These are phyloP conservation scores for Drosophila mettleri DNA, from an alignment of 2,888 invertebrate genomes.

Conservation along the genomic window DNA sequence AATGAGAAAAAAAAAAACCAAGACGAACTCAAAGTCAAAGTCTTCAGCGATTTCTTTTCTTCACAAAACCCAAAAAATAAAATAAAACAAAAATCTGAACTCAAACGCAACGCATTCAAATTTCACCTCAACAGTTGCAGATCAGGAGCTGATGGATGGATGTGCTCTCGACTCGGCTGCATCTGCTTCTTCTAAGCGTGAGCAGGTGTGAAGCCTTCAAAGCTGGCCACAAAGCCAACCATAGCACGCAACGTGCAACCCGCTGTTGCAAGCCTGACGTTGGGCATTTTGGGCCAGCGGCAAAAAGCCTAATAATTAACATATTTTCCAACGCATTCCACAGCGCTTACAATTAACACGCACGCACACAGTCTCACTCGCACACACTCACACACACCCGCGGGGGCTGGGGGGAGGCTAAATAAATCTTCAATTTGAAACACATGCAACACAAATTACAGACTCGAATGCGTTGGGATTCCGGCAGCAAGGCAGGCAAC, in stretches of 20 bases:
- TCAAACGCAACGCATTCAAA: constrained; percentile 58
- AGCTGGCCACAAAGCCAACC: constrained; percentile 13
- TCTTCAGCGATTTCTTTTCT: constrained; percentile 57
- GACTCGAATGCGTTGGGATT: constrained; percentile 67
- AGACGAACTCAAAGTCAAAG: constrained; percentile 33
- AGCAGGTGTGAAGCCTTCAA: constrained; percentile 43
- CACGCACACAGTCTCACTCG: constrained; percentile 49
- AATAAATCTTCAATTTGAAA: constrained; percentile 81
- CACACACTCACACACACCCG: constrained; percentile 14
- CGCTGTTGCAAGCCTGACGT: constrained; percentile 25
- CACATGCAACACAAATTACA: constrained; percentile 81
- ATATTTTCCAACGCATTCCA: constrained; percentile 81
- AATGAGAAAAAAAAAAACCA: constrained; percentile 4
- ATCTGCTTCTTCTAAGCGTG: constrained; percentile 25
- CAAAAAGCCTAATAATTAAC: constrained; percentile 78
- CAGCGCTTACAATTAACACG: constrained; percentile 82
- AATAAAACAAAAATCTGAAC: constrained; percentile 13
- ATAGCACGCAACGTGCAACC: constrained; percentile 25
- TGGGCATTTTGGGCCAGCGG: constrained; percentile 45
- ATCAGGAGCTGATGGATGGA: constrained; percentile 47
- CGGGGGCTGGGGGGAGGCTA: constrained; percentile 21
- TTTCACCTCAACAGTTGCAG: constrained; percentile 56
- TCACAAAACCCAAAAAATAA: constrained; percentile 18
- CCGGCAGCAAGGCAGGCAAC: constrained; percentile 44
- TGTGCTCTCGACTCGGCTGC: constrained; percentile 15